Percentiles rank a stretch among this genome's conserved stretches.
These are phyloP conservation scores for Parochlus steinenii DNA, from an alignment of 2,888 invertebrate species.

Conservation along the genomic window DNA sequence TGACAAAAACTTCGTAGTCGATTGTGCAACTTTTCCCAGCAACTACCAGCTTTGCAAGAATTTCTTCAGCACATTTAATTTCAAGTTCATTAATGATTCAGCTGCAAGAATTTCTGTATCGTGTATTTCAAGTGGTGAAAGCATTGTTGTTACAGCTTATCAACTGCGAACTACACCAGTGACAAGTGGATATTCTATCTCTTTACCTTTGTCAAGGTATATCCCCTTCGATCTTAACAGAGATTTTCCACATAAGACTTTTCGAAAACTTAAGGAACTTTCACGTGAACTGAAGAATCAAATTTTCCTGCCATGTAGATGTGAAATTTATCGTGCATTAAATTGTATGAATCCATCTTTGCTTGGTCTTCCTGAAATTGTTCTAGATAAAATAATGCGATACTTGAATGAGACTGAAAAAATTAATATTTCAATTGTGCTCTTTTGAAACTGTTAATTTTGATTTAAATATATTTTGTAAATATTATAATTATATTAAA, in stretches of 20 bases:
- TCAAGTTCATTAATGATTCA: no score
- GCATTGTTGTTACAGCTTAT: no score
- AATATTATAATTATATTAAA: background rate
- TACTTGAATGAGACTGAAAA: slow-evolving; percentile 1
- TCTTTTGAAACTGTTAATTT: background rate
- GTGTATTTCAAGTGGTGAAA: no score
- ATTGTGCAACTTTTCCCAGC: no score
- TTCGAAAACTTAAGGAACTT: slow-evolving; percentile 6
- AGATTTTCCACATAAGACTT: background rate
- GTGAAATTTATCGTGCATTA: background rate
- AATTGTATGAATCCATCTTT: background rate
- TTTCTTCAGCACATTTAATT: no score
- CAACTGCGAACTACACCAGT: no score
- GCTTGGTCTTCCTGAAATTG: background rate
- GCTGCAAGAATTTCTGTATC: no score
- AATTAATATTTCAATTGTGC: background rate
- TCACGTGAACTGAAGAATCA: slow-evolving; percentile 2
- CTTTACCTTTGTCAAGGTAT: slow-evolving; percentile 4
- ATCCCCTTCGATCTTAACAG: slow-evolving; percentile 1
- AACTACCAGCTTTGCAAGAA: no score
- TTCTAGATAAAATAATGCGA: background rate
- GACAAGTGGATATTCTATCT: no score
- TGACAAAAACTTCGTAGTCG: no score
- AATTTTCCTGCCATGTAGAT: slow-evolving; percentile 3
- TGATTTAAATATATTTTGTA: background rate